phyloP scores from a whole-genome alignment of 2,888 invertebrate genomes.

The Latrodectus elegans region DNA sequence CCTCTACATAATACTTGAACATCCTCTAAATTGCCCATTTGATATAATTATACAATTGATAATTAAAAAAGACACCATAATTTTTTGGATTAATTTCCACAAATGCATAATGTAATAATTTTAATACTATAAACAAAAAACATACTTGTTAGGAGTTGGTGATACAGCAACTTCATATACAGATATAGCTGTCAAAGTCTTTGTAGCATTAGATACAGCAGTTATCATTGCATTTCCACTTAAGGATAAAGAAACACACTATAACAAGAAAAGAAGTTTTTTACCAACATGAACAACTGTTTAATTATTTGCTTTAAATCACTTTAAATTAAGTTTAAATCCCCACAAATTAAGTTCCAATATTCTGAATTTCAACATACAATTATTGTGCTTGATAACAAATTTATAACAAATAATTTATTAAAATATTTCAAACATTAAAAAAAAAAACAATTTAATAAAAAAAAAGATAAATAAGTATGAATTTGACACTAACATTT shows the following conservation, averaged over 20 bases:
- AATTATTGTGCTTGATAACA: too few species aligned
- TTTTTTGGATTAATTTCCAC: not conserved
- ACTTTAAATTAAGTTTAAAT: too few species aligned
- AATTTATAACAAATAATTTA: too few species aligned
- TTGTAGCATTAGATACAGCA: conserved; percentile 75
- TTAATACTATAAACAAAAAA: not conserved
- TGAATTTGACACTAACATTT: not conserved
- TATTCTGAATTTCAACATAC: too few species aligned
- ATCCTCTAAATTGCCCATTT: too few species aligned
- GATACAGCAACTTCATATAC: conserved; percentile 75
- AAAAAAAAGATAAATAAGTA: not conserved
- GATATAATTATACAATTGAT: too few species aligned
- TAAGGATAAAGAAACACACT: conserved; percentile 74
- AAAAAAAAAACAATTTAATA: conserved; percentile 9
- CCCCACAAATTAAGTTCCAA: too few species aligned
- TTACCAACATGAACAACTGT: not conserved
- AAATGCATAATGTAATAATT: not conserved
- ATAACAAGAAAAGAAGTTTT: conserved; percentile 68
- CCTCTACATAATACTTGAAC: too few species aligned
- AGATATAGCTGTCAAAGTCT: conserved; percentile 75
- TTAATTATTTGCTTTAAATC: too few species aligned
- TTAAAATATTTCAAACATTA: too few species aligned
- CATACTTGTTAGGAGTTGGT: conserved; percentile 74
- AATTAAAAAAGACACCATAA: too few species aligned
- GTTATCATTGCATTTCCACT: conserved; percentile 74